Base-by-base conservation (phyloP, 2,797 vertebrate species). In the Balearica regulorum region DNA sequence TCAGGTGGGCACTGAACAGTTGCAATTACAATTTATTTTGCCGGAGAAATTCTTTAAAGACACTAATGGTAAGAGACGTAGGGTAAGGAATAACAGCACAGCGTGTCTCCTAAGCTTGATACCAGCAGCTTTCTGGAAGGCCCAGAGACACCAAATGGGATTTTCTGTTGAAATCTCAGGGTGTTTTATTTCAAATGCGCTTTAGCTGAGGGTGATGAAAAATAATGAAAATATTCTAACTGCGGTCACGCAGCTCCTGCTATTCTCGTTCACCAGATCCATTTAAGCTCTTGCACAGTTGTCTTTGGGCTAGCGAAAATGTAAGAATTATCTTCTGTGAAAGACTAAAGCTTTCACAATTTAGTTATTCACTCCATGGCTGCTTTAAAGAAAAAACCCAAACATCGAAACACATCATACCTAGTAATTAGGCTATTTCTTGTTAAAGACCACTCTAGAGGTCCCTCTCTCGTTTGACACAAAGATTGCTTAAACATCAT, bases 11-110 rank as follows among this genome's bases (percentile, higher is more conserved):
- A 89, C 65, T 79, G 86, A 96, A 78, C 75, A 94, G 72, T 75
- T 94, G 71, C 91, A 92, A 96, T 95, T 96, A 90, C 76, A 79
- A 70, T 86, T 94, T 94, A 95, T 94, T 96, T 91, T 96, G 25
- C 53, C 4, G 2, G 33, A 81, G 68, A 94, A 91, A 90, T 89
- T 95, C 70, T 97, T 96, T 76, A 80, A 90, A 95, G 86, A 78
- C 48, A 71, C 57, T 96, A 95, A 94, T 94, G 70, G 68, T 71
- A 81, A 93, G 89, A 94, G 91, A 76, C 44, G 55, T 11, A 81
- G 49, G 28, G 78, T 85, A 94, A 96, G 83, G 46, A 93, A 95
- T 79, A 95, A 76, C 80, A 95, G 84, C 96, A 87, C 89, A 95
- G 86, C 77, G 62, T 13, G 84, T 43, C 75, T 92, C 37, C 91